These are phyloP conservation scores for Anarsia innoxiella DNA, from an alignment of 2,888 invertebrate species.

Conservation along the genomic window DNA sequence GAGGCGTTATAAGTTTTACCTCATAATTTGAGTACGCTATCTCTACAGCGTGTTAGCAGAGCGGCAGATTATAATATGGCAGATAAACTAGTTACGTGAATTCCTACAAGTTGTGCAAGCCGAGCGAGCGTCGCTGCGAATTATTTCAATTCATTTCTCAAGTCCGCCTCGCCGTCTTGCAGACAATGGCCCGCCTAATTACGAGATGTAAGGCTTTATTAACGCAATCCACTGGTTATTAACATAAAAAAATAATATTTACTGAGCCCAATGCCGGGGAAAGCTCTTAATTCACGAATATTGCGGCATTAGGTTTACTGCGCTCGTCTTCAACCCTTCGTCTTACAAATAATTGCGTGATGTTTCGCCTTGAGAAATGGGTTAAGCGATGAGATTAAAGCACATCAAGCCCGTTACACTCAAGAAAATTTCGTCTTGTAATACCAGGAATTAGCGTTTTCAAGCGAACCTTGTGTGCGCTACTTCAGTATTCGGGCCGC, in stretches of 20 bases:
- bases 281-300: conserved; percentile 71
- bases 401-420: conserved; percentile 57
- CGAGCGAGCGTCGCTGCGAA: conserved; percentile 34
- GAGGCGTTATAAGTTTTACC: too few species aligned
- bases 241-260: conserved; percentile 76
- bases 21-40: neutral
- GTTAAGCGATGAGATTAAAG: conserved; percentile 63
- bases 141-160: conserved; percentile 51
- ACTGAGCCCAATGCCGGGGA: conserved; percentile 46
- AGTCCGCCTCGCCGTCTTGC: conserved; percentile 46
- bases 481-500: conserved; percentile 40
- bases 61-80: neutral
- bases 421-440: conserved; percentile 45
- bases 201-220: conserved; percentile 73
- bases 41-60: neutral
- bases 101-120: conserved; percentile 26
- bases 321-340: conserved; percentile 55
- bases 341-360: conserved; percentile 69
- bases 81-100: conserved; percentile 21
- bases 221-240: conserved; percentile 70
- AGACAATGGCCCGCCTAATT: conserved; percentile 66
- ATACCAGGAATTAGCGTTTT: conserved; percentile 30
- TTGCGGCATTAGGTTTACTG: conserved; percentile 63
- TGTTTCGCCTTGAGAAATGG: conserved; percentile 61
- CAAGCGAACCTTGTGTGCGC: conserved; percentile 23